Conservation (phyloP, 2,113 vertebrate species). For the Brachyhypopomus gauderio region DNA sequence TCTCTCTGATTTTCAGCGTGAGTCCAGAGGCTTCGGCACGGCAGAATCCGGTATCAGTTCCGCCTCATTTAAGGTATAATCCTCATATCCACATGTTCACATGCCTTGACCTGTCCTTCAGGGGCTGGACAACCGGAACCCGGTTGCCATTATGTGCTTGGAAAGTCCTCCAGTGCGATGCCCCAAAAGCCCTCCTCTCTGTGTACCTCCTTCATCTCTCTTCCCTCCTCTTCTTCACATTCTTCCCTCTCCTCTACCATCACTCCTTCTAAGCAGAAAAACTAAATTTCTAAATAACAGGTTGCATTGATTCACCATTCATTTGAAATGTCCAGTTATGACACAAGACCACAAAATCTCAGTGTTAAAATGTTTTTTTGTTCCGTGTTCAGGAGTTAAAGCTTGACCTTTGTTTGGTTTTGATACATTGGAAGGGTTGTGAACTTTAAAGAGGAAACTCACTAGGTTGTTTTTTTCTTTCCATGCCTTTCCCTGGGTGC, state of each 20-base stretch:
- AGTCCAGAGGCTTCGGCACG: conserved; percentile 79
- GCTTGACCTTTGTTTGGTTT: conserved; percentile 12
- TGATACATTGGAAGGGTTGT: neutral
- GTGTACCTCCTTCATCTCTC: neutral
- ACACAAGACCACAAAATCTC: neutral
- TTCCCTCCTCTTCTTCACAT: neutral
- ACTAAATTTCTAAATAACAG: neutral
- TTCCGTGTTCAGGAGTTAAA: conserved; percentile 25
- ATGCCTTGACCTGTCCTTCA: conserved; percentile 26
- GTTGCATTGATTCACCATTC: neutral
- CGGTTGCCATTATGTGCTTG: conserved; percentile 13
- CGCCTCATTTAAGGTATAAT: conserved; percentile 83
- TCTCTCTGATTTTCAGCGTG: conserved; percentile 78
- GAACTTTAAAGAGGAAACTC: conserved; percentile 58
- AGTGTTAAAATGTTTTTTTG: conserved; percentile 23
- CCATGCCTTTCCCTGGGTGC: conserved; percentile 89
- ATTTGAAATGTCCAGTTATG: conserved; percentile 1
- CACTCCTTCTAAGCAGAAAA: conserved; percentile 2
- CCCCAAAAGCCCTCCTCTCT: neutral
- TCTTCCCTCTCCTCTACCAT: neutral
- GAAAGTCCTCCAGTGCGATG: neutral
- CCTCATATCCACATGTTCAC: conserved; percentile 45
- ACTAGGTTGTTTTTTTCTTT: conserved; percentile 76
- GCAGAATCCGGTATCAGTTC: conserved; percentile 86
- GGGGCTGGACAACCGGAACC: conserved; percentile 27